phyloP scores from a whole-genome alignment of 2,888 invertebrate genomes.

The Troides helena region DNA sequence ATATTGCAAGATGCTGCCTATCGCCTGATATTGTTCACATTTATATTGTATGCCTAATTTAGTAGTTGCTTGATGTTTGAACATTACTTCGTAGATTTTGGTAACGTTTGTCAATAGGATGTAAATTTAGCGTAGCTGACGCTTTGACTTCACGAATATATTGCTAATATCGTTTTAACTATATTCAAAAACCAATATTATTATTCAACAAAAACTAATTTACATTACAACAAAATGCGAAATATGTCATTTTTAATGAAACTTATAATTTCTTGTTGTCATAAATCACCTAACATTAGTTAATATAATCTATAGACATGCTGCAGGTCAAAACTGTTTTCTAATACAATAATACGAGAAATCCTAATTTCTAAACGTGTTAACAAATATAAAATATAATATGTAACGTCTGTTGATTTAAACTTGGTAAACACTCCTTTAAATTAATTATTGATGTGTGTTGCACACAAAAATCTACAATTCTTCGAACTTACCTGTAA shows the following conservation, averaged over 20 bases:
- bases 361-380: no score
- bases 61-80: slow-evolving; percentile 16
- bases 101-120: slow-evolving; percentile 24
- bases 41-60: slow-evolving; percentile 26
- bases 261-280: no score
- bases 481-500: slow-evolving; percentile 28
- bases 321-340: no score
- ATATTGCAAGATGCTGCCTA: slow-evolving; percentile 2
- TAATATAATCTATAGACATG: no score
- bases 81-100: slow-evolving; percentile 3
- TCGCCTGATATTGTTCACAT: slow-evolving; percentile 10
- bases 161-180: background rate
- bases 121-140: slow-evolving; percentile 15
- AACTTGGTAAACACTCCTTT: background rate
- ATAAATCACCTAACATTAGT: no score
- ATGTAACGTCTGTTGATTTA: background rate
- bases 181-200: background rate
- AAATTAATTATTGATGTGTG: background rate
- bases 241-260: no score
- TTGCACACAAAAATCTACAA: background rate
- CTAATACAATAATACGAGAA: no score
- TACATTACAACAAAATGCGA: no score
- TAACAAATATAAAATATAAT: no score
- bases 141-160: background rate
- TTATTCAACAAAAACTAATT: background rate